Conservation (phyloP, 2,113 vertebrate species). For the Galemys pyrenaicus region DNA sequence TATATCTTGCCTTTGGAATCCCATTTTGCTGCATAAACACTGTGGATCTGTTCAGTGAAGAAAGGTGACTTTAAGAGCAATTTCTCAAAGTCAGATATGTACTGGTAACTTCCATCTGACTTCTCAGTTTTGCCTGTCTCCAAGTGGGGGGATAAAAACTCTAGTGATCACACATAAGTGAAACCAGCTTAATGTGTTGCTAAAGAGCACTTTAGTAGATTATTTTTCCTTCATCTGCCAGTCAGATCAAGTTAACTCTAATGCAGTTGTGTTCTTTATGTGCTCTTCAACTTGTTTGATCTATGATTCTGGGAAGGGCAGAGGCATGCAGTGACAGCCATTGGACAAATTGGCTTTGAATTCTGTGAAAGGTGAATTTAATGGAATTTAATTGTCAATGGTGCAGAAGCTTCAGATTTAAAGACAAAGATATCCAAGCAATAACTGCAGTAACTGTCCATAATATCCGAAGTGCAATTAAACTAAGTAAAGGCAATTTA, state of each 20-base stretch:
- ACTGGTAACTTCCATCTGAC: neutral
- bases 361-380: neutral
- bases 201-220: neutral
- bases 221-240: neutral
- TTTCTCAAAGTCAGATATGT: conserved; percentile 49
- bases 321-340: neutral
- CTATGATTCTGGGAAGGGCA: neutral
- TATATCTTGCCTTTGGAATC: conserved; percentile 60
- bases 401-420: conserved; percentile 14
- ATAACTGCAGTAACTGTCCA: neutral
- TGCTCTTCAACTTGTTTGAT: neutral
- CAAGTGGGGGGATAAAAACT: neutral
- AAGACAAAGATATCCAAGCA: neutral
- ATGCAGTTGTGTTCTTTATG: neutral
- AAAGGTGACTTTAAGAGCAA: conserved; percentile 71
- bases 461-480: conserved; percentile 2
- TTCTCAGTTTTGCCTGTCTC: conserved; percentile 45
- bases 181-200: neutral
- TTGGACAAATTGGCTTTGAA: neutral
- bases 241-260: neutral
- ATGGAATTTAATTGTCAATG: neutral
- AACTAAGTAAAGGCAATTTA: conserved; percentile 50
- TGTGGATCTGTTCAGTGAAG: conserved; percentile 32
- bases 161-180: neutral
- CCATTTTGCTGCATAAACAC: conserved; percentile 63